phyloP scores from a whole-genome alignment of 2,113 vertebrate species.

The Xiphophorus couchianus region DNA sequence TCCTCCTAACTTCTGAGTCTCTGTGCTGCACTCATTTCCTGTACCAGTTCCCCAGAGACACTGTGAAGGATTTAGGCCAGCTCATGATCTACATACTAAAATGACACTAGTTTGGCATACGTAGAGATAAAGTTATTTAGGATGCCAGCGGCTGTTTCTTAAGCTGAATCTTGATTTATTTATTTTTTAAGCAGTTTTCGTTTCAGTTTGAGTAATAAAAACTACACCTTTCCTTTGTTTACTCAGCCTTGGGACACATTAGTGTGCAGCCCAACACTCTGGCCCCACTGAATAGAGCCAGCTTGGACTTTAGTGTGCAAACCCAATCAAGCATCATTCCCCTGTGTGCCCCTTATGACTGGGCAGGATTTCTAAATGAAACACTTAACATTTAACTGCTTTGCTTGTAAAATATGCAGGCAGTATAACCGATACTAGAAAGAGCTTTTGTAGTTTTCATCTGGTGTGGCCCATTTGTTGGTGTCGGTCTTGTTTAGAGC shows the following conservation, averaged over 20 bases:
- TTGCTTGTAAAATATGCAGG: no score
- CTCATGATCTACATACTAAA: conserved; percentile 54
- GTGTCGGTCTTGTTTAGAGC: no score
- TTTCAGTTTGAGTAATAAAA: neutral
- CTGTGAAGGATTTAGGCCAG: conserved; percentile 63
- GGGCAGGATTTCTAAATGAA: no score
- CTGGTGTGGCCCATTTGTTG: no score
- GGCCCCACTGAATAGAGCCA: conserved; percentile 52
- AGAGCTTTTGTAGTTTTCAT: no score
- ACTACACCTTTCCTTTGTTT: conserved; percentile 45
- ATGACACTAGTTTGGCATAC: conserved; percentile 31
- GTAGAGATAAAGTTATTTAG: conserved; percentile 16
- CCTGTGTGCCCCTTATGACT: conserved; percentile 39
- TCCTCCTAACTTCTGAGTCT: conserved; percentile 33
- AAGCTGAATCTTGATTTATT: neutral
- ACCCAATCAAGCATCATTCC: conserved; percentile 53
- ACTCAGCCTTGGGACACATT: conserved; percentile 39
- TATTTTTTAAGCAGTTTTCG: neutral
- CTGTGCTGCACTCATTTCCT: conserved; percentile 47
- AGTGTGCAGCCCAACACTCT: conserved; percentile 63
- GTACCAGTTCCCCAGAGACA: conserved; percentile 37
- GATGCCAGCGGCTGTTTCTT: conserved; percentile 9
- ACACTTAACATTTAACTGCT: no score
- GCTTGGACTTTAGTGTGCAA: conserved; percentile 59
- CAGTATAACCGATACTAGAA: no score